Percentiles rank a stretch among this genome's conserved stretches.
These are phyloP conservation scores for Phallusia fumigata DNA, from an alignment of 23 tunicate genomes.

Conservation along the genomic window DNA sequence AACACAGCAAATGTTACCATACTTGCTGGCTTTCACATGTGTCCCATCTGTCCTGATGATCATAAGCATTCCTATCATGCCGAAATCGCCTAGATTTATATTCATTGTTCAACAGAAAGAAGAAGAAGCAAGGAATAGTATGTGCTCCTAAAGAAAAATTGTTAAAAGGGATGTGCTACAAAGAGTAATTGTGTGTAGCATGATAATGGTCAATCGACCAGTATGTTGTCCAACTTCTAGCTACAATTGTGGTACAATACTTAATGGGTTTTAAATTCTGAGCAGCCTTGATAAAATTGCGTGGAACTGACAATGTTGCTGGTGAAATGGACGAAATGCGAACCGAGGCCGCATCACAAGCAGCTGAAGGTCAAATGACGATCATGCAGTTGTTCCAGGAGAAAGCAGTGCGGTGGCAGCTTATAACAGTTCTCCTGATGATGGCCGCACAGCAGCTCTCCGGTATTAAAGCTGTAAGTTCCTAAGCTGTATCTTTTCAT, in stretches of 20 bases:
- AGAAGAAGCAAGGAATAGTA: slow-evolving; percentile 76
- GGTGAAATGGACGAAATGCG: slow-evolving; percentile 95
- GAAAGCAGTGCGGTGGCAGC: slow-evolving; percentile 89
- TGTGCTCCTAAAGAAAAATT: no score
- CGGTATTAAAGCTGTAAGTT: slow-evolving; percentile 94
- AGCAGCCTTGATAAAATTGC: slow-evolving; percentile 67
- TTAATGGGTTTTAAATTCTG: neutral
- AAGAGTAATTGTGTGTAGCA: no score
- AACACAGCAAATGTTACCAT: slow-evolving; percentile 58
- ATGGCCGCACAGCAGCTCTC: slow-evolving; percentile 95
- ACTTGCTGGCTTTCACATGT: slow-evolving; percentile 75
- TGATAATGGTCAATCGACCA: no score
- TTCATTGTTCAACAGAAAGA: slow-evolving; percentile 75
- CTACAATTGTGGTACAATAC: neutral
- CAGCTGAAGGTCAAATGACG: slow-evolving; percentile 66
- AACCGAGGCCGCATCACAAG: slow-evolving; percentile 63
- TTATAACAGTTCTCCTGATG: slow-evolving; percentile 70
- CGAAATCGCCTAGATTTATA: slow-evolving; percentile 81
- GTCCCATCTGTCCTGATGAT: slow-evolving; percentile 76
- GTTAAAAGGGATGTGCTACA: no score
- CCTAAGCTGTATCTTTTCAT: no score
- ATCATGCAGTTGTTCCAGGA: slow-evolving; percentile 69
- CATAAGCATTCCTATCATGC: slow-evolving; percentile 60
- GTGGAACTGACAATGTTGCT: slow-evolving; percentile 86
- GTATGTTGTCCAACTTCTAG: no score